These are phyloP conservation scores for Passer domesticus DNA, from an alignment of 2,113 vertebrate species.

Conservation along the genomic window DNA sequence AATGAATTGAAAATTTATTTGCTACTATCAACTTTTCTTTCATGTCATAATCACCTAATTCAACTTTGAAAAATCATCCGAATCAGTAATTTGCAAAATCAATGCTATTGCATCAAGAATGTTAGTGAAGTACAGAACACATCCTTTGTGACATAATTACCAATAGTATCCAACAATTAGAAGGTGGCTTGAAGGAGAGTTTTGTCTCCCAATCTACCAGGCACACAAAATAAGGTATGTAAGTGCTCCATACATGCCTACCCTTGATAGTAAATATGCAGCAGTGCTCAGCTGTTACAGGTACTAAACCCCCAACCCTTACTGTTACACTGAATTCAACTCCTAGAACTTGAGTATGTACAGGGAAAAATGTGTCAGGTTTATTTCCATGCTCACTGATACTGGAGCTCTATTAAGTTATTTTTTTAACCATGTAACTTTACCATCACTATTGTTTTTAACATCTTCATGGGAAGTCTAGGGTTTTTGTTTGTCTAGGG, in stretches of 20 bases:
- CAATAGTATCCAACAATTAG: not conserved
- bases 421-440: not conserved
- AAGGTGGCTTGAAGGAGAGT: not conserved
- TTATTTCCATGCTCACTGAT: not conserved
- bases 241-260: not conserved
- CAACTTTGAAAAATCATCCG: not conserved
- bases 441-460: not conserved
- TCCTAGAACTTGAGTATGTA: not conserved
- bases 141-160: not conserved
- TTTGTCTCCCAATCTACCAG: not conserved
- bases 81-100: not conserved
- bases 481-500: not conserved
- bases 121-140: not conserved
- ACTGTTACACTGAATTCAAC: not conserved
- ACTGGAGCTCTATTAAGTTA: not conserved
- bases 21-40: not conserved
- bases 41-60: not conserved
- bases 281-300: not conserved
- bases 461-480: not conserved
- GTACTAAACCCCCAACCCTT: not conserved
- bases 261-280: not conserved
- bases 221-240: not conserved
- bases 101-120: not conserved
- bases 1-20: not conserved
- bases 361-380: not conserved